A percentile compares a stretch with the other conserved stretches of the same genome.
These are phyloP conservation scores for Azemiops feae DNA, from an alignment of 2,113 vertebrate species.

Conservation along the genomic window DNA sequence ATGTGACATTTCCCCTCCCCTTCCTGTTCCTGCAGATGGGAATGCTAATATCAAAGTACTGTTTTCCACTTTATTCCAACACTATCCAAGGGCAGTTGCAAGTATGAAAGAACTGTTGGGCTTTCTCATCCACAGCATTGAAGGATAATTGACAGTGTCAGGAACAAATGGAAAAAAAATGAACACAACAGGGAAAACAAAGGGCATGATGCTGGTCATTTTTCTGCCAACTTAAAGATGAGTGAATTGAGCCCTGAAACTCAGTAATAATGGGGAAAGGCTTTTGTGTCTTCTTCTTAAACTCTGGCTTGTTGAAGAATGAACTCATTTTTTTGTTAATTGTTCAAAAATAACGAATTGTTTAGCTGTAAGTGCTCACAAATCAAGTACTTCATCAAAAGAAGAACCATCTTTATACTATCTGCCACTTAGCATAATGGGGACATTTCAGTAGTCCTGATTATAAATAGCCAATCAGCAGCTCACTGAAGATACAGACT, in stretches of 20 bases:
- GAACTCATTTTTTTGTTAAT: background rate
- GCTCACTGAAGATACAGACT: slow-evolving; percentile 49
- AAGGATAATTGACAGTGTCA: background rate
- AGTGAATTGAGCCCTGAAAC: background rate
- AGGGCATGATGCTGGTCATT: background rate
- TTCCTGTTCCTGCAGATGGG: too few species aligned
- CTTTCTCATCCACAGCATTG: background rate
- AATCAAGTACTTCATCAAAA: slow-evolving; percentile 28
- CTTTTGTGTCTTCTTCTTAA: background rate
- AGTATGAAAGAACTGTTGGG: too few species aligned
- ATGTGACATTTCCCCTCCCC: too few species aligned
- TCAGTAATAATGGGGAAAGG: background rate
- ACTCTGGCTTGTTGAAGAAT: background rate
- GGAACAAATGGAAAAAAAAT: background rate
- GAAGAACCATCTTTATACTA: slow-evolving; percentile 50
- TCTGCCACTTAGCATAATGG: slow-evolving; percentile 36
- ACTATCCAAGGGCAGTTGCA: too few species aligned
- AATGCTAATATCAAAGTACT: too few species aligned
- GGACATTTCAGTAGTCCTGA: slow-evolving; percentile 44
- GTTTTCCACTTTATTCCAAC: background rate
- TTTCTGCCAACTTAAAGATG: background rate
- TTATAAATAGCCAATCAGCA: slow-evolving; percentile 44
- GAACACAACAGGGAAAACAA: background rate
- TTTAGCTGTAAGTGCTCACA: slow-evolving; percentile 23
- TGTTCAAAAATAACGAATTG: slow-evolving; percentile 40